Evolutionary conservation across 2,797 vertebrate genomes (phyloP).

Genomic region (Pogoniulus pusillus): DNA sequence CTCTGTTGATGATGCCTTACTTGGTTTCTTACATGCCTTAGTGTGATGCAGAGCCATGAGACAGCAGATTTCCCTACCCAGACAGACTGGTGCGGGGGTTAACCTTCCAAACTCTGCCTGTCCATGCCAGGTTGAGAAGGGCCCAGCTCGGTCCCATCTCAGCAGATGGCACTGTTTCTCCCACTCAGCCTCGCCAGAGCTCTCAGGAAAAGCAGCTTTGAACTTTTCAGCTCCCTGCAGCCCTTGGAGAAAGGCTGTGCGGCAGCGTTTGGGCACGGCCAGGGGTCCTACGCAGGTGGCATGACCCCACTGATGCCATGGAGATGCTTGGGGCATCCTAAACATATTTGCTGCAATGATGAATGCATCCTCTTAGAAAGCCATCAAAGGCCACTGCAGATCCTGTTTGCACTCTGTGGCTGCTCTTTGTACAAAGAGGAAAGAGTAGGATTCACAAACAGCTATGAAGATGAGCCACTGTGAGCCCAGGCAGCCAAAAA

Average conservation of each 20-base stretch:
- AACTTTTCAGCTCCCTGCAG: not conserved
- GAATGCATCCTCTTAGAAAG: not conserved
- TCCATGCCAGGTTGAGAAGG: not conserved
- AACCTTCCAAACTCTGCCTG: not conserved
- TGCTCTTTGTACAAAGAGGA: not conserved
- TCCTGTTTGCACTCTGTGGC: not conserved
- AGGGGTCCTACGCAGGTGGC: fast-evolving
- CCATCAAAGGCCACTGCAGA: fast-evolving
- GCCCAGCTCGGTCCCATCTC: not conserved
- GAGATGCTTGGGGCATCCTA: not conserved
- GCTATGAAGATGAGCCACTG: too few relatives aligned
- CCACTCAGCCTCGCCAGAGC: not conserved
- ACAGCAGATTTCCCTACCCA: fast-evolving
- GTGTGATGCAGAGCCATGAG: not conserved
- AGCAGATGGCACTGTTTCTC: not conserved
- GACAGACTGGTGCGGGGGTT: not conserved
- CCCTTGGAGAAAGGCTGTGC: not conserved
- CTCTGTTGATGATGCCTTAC: not conserved
- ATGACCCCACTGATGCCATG: not conserved
- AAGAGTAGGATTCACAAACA: not conserved
- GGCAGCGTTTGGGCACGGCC: fast-evolving
- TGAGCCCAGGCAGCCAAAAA: too few relatives aligned
- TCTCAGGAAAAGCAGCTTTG: not conserved
- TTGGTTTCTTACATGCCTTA: not conserved
- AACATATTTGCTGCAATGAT: not conserved